Base-by-base conservation (phyloP, 2,888 invertebrate genomes). In the Exocentrus adspersus region DNA sequence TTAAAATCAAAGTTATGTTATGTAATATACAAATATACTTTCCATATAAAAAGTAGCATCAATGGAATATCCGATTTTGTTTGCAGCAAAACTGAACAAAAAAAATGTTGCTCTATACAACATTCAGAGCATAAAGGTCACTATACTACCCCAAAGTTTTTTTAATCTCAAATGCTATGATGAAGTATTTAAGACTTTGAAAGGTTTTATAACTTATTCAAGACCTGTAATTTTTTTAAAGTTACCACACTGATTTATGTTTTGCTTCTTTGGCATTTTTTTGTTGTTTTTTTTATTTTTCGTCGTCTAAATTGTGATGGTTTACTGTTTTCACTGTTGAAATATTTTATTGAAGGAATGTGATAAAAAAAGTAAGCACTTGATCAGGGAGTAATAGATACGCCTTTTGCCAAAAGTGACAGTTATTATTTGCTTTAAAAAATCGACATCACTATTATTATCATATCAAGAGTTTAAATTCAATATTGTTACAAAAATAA, bases 371-470 rank as follows among this genome's bases (percentile, higher is more conserved):
- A 37, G 1, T 14, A 12, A 37, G 37, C 37, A 12, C 6, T 37
- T 9, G n/a, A 37, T 5, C 37, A 37, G 37, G 12, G 12, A 37
- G 14, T 37, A 37, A 12, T 32, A 37, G 3, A 12, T 37, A 24
- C 12, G 2, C n/a, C 12, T 37, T 12, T 37, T 37, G 37, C 37
- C 37, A 12, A 37, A 37, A 37, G 37, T n/a, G 12, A 12, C 37
- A 5, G 14, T 12, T 14, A 5, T 12, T 37, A 12, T 37, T 10
- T 32, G 10, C 12, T 37, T 37, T 12, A 2, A 37, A 14, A n/a
- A 45, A 20, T 46, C 48, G 30, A 30, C 30, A 37, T 58, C 20
- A 20, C 30, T 37, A 37, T 45, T n/a, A n/a, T n/a, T n/a, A 46
- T 19, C 30, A 43, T 48, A 48, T 58, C 32, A 45, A 17, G 30